Evolutionary conservation across 2,888 invertebrate genomes (phyloP).

Genomic region (Hirtodrosophila confusa): DNA sequence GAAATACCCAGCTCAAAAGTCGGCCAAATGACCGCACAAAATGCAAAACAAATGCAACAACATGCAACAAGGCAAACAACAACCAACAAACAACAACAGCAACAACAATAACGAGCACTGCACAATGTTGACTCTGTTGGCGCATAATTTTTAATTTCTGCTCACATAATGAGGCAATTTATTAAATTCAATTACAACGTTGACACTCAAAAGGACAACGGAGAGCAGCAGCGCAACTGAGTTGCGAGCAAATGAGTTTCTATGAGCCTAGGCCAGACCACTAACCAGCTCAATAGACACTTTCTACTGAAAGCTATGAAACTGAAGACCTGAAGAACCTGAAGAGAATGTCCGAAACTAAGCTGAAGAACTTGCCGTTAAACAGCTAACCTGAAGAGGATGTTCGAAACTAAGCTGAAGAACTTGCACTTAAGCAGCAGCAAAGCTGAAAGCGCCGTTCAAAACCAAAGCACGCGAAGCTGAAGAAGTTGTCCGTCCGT

Average conservation of each 20-base stretch:
- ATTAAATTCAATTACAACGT: slow-evolving; percentile 84
- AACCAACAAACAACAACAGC: slow-evolving; percentile 27
- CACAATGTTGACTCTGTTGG: slow-evolving; percentile 44
- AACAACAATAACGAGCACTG: slow-evolving; percentile 30
- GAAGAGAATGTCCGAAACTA: too few relatives aligned
- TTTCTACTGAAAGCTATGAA: not conserved
- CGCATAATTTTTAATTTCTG: slow-evolving; percentile 72
- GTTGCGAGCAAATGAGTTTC: slow-evolving; percentile 11
- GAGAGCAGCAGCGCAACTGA: not conserved
- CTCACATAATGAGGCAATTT: slow-evolving; percentile 84
- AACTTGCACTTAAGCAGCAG: too few relatives aligned
- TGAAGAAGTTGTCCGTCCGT: too few relatives aligned
- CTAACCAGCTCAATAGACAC: not conserved
- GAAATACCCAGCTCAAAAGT: slow-evolving; percentile 33
- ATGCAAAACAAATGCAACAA: slow-evolving; percentile 65
- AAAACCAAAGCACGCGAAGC: too few relatives aligned
- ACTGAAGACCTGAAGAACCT: too few relatives aligned
- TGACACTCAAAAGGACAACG: slow-evolving; percentile 69
- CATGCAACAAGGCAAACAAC: slow-evolving; percentile 41
- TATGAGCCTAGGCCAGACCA: not conserved
- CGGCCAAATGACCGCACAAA: slow-evolving; percentile 72
- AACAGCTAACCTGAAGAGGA: too few relatives aligned
- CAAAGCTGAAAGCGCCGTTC: too few relatives aligned
- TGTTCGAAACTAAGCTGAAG: too few relatives aligned
- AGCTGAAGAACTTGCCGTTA: too few relatives aligned